Percentiles rank a stretch among this genome's conserved stretches.
These are phyloP conservation scores for Poliocrania exsul DNA, from an alignment of 2,797 vertebrate species.

Conservation along the genomic window DNA sequence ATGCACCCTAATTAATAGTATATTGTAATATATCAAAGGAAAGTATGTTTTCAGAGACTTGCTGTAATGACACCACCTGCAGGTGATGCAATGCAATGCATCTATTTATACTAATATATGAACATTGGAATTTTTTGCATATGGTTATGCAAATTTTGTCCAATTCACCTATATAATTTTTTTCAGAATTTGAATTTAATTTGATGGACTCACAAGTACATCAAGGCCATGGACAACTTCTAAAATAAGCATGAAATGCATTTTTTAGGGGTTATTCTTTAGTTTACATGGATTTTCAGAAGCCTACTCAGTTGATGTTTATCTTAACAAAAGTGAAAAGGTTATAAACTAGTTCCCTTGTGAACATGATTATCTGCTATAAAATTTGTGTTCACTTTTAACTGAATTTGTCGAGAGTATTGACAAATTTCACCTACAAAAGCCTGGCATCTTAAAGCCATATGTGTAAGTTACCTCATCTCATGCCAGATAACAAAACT, in stretches of 20 bases:
- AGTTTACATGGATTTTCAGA: not conserved
- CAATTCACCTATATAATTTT: not conserved
- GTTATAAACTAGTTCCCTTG: not conserved
- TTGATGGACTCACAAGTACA: not conserved
- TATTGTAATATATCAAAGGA: not conserved
- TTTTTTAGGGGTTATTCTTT: not conserved
- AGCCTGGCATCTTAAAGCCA: not conserved
- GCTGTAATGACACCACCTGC: constrained; percentile 20
- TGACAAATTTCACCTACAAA: too few species aligned
- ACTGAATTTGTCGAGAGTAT: not conserved
- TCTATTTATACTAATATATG: not conserved
- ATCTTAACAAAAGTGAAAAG: not conserved
- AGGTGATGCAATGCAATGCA: not conserved
- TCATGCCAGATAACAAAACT: not conserved
- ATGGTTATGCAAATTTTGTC: not conserved
- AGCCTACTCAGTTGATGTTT: not conserved
- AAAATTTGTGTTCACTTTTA: not conserved
- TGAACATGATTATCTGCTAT: not conserved
- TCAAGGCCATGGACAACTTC: not conserved
- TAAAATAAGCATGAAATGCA: not conserved
- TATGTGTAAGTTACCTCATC: not conserved
- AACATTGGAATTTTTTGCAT: not conserved
- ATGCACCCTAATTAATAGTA: not conserved
- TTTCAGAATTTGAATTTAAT: not conserved
- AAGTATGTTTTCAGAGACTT: not conserved